Evolutionary conservation across 2,113 vertebrate genomes (phyloP).

Genomic region (Orthonyx spaldingii): DNA sequence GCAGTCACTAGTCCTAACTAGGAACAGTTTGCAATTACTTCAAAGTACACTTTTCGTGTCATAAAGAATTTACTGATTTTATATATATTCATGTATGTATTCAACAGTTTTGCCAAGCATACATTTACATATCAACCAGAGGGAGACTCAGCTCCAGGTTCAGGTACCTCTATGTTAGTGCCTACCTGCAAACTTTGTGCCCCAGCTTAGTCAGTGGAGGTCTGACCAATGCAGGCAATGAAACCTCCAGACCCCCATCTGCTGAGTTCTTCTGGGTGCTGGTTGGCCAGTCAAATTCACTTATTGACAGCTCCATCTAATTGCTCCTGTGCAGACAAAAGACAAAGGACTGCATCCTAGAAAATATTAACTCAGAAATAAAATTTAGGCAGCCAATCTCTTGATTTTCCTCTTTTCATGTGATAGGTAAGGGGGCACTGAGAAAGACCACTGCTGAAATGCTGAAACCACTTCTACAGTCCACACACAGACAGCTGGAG

Average conservation of each 20-base stretch:
- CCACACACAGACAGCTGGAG: neutral
- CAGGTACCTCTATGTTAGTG: neutral
- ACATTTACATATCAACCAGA: neutral
- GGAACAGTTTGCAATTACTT: neutral
- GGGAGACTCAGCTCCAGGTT: neutral
- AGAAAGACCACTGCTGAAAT: neutral
- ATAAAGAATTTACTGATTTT: neutral
- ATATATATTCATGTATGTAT: neutral
- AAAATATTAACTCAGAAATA: neutral
- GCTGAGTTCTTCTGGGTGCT: neutral
- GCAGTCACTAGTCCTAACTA: neutral
- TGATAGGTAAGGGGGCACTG: neutral
- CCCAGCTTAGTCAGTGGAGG: neutral
- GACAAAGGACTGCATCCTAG: neutral
- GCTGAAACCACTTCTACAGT: neutral
- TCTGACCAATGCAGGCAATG: neutral
- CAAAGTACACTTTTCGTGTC: neutral
- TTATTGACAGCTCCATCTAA: neutral
- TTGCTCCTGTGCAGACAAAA: neutral
- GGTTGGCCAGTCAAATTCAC: neutral
- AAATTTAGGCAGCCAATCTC: neutral
- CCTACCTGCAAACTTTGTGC: neutral
- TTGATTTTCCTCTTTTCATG: neutral
- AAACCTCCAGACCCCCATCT: neutral
- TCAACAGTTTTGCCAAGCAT: neutral